Evolutionary conservation across 2,888 invertebrate species (phyloP), one percentile per base, ranked within the genome.

Genomic region (Cosmopolites sordidus): DNA sequence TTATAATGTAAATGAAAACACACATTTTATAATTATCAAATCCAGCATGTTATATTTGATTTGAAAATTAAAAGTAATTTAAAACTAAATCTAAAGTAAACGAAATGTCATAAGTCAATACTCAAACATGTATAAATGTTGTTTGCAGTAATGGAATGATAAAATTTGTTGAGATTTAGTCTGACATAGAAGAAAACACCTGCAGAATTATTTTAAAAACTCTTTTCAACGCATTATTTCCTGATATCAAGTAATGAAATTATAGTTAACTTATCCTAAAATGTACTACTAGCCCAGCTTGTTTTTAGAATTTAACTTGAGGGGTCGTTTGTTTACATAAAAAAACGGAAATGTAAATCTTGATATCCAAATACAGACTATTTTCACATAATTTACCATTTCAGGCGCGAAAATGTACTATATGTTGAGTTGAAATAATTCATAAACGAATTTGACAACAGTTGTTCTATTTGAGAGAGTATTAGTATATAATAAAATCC

Each of bases 401-500:
- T 33, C 12, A 33, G 12, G n/a, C 11, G 11, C 33, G n/a, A 33
- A 33, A 33, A 33, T 33, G 4, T 33, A 33, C 5, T 33, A 27
- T 27, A 33, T n/a, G 3, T 12, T 33, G 33, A 9, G 11, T 33
- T 11, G n/a, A 33, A 12, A 12, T 12, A 33, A 12, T 33, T 9
- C 12, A 12, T 11, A 33, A n/a, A 3, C 11, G 11, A 33, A 33
- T 33, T 33, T 5, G n/a, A 11, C 4, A 12, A 3, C 11, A 12
- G 3, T 12, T 33, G 3, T 33, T 33, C 33, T 12, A 33, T 33
- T 33, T 12, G 33, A 38, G 33, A 5, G 22, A 46, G 15, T 38
- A 46, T 38, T 46, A 40, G 46, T 42, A 29, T 39, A 54, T 48
- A 54, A 44, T 40, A 51, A 48, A 56, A 48, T 27, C 48, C 41